Base-by-base conservation (phyloP, 37 sponge, comb jelly and placozoan genomes). In the Trichoplax adhaerens region DNA sequence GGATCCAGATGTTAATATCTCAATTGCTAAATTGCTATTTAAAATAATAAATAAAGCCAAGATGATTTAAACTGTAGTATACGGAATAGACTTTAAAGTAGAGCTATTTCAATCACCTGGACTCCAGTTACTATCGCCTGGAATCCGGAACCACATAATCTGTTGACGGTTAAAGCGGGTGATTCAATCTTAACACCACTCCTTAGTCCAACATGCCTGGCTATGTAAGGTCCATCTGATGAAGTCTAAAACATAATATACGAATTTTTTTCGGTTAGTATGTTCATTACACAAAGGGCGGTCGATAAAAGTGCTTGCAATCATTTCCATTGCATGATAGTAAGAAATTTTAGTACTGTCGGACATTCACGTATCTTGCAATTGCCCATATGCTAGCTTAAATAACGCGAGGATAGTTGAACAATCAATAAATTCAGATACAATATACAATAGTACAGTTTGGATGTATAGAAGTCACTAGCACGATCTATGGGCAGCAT, bases 111-210 rank as follows among this genome's bases (percentile, higher is more conserved):
- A 29, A 29, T 80, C 69, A 92, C 98, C n/a, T 96, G 93, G 55
- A 89, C 84, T 65, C 78, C 98, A 70, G 74, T 96, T 79, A 96
- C 75, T 54, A 96, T 77, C 53, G 93, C 78, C 80, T 96, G 98
- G 75, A 96, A 96, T 50, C 98, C 98, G 55, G 93, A 88, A 3
- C 98, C 98, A 77, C 98, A 96, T 57, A 91, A 77, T 62, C 77
- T 75, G 83, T 96, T 96, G 54, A 96, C 74, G 59, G 93, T 88
- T 50, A 92, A 83, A 2, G 93, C 98, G 8, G 82, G 80, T 5
- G 71, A 52, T 47, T 78, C 60, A 1, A 75, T 56, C 55, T 84
- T 92, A 54, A 88, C 77, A 6, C 93, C 93, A 53, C 80, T 65
- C 76, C 76, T 85, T 64, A 93, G 83, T 1, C 65, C 89, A 56